Conservation (phyloP, 2,797 vertebrate genomes). For the Morelia viridis region DNA sequence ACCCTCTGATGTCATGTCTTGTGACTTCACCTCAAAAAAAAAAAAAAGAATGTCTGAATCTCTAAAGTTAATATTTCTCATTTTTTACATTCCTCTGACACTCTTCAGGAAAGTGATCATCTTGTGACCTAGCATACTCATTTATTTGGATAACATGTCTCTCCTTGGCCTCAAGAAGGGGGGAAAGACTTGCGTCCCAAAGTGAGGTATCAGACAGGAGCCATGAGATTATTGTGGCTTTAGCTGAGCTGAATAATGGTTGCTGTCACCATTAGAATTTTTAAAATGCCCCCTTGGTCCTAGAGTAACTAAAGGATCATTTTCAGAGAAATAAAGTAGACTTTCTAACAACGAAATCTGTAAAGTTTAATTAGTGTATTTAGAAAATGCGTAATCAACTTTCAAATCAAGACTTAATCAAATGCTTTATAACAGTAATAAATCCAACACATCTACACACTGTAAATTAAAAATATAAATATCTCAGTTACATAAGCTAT, state of each 20-base stretch:
- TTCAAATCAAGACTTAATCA: background rate
- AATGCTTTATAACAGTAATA: background rate
- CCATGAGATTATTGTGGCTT: background rate
- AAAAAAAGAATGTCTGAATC: slow-evolving; percentile 23
- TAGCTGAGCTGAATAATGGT: background rate
- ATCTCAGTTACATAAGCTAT: rapidly evolving
- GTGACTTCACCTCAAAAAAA: slow-evolving; percentile 39
- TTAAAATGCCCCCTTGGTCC: background rate
- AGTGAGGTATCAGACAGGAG: background rate
- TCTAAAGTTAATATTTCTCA: slow-evolving; percentile 51
- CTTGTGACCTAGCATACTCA: background rate
- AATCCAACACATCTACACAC: background rate
- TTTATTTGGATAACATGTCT: background rate
- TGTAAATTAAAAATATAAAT: background rate
- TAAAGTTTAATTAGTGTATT: background rate
- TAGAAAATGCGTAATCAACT: background rate
- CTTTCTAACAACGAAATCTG: background rate
- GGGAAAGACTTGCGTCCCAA: rapidly evolving
- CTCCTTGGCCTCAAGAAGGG: background rate
- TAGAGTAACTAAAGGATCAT: background rate
- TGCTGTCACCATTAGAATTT: background rate
- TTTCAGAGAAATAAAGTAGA: background rate
- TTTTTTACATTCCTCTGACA: slow-evolving; percentile 44
- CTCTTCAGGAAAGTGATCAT: slow-evolving; percentile 40
- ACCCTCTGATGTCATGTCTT: slow-evolving; percentile 55